Percentiles rank a stretch among this genome's conserved stretches.
Conservation (phyloP, 2,797 vertebrate species). For the Lutjanus argentimaculatus region DNA sequence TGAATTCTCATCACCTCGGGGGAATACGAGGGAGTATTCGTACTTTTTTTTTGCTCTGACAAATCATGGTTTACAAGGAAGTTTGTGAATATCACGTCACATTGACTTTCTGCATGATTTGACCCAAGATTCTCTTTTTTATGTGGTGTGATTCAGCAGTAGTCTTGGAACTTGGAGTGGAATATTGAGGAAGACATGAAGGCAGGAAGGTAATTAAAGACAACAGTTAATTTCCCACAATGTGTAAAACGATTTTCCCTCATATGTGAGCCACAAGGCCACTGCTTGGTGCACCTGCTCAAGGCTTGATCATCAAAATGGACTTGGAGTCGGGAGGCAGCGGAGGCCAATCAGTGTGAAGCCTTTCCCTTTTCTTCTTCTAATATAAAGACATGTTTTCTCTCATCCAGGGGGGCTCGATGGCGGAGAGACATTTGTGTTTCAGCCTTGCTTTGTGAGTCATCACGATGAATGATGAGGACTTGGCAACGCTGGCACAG, state of each 20-base stretch:
- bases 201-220: conserved; percentile 24
- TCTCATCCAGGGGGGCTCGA: conserved; percentile 28
- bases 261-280: conserved; percentile 5
- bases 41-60: conserved; percentile 1
- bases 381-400: conserved; percentile 42
- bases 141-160: neutral
- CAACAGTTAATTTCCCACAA: conserved; percentile 36
- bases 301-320: conserved; percentile 34
- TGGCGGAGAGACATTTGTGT: conserved; percentile 52
- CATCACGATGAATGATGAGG: conserved; percentile 69
- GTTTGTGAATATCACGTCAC: conserved; percentile 8
- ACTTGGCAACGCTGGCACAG: conserved; percentile 53
- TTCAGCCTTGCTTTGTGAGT: conserved; percentile 71
- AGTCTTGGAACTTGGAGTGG: neutral
- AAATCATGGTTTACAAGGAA: conserved; percentile 25
- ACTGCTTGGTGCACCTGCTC: conserved; percentile 26
- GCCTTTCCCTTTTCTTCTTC: conserved; percentile 23
- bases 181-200: neutral
- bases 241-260: neutral
- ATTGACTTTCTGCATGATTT: conserved; percentile 16
- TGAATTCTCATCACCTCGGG: conserved; percentile 56
- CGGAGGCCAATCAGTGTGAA: conserved; percentile 14
- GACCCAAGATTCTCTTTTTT: neutral
- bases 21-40: conserved; percentile 23
- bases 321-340: neutral